Evolutionary conservation across 2,797 vertebrate genomes (phyloP).

Genomic region (Pseudocheirus occidentalis): DNA sequence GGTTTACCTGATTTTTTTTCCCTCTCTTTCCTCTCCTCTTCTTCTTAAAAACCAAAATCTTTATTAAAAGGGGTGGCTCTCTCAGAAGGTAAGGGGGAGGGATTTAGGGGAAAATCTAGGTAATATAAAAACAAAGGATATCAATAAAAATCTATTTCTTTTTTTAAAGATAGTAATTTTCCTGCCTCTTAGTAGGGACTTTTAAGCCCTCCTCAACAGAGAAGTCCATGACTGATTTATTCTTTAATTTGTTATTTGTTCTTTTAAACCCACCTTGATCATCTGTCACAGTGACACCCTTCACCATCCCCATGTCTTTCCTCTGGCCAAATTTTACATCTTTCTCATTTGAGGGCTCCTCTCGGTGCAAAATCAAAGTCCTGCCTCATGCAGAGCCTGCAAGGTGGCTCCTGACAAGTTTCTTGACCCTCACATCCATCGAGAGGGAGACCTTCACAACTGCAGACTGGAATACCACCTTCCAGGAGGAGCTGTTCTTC

Average conservation of each 20-base stretch:
- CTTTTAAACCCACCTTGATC: background rate
- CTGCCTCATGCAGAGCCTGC: slow-evolving; percentile 34
- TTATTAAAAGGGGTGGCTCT: background rate
- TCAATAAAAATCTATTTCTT: background rate
- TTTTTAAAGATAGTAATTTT: background rate
- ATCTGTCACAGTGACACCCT: background rate
- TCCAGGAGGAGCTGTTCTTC: slow-evolving; percentile 44
- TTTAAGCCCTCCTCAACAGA: background rate
- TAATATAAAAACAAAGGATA: background rate
- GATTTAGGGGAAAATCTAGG: background rate
- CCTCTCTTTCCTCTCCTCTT: background rate
- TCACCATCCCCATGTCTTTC: background rate
- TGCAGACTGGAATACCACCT: slow-evolving; percentile 29
- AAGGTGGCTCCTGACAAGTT: slow-evolving; percentile 54
- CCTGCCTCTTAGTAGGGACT: background rate
- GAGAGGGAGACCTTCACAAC: background rate
- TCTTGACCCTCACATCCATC: slow-evolving; percentile 3
- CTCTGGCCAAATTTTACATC: background rate
- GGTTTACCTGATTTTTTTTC: background rate
- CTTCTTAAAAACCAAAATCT: background rate
- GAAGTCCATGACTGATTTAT: background rate
- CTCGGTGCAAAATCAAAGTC: slow-evolving; percentile 24
- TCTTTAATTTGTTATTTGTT: background rate
- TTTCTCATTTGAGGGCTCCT: background rate
- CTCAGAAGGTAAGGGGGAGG: background rate